These are phyloP conservation scores for Pseudococcus viburni DNA, from an alignment of 2,888 invertebrate species.

Conservation along the genomic window DNA sequence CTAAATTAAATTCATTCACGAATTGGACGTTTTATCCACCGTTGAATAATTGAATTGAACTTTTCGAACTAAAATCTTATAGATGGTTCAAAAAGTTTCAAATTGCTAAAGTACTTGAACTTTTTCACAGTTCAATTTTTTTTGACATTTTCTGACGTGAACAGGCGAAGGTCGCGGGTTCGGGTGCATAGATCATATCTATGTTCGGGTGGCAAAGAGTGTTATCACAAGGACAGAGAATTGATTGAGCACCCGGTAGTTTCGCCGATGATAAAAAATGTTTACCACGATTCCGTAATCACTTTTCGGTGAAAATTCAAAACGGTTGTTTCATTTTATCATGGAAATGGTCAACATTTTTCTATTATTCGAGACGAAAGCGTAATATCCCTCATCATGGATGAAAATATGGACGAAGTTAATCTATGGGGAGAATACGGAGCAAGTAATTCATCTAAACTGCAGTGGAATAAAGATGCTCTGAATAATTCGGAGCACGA, in stretches of 20 bases:
- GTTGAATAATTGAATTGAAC: too few species aligned
- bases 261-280: neutral
- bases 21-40: too few species aligned
- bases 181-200: too few species aligned
- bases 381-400: neutral
- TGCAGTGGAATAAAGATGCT: slow-evolving; percentile 15
- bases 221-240: neutral
- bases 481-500: slow-evolving; percentile 40
- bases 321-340: neutral
- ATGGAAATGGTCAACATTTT: neutral
- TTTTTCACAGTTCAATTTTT: too few species aligned
- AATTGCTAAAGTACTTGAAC: too few species aligned
- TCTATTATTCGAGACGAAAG: neutral
- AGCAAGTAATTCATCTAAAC: neutral
- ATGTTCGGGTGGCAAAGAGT: too few species aligned
- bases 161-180: too few species aligned
- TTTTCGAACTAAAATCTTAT: too few species aligned
- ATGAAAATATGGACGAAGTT: slow-evolving; percentile 31
- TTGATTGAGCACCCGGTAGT: neutral
- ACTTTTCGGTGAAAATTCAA: neutral
- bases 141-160: too few species aligned
- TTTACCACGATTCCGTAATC: neutral
- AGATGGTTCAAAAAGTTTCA: too few species aligned
- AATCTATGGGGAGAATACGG: slow-evolving; percentile 57
- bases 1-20: too few species aligned